Percentiles rank a stretch among this genome's conserved stretches.
Evolutionary conservation across 2,113 vertebrate genomes (phyloP).

Genomic region (Bufo bufo): DNA sequence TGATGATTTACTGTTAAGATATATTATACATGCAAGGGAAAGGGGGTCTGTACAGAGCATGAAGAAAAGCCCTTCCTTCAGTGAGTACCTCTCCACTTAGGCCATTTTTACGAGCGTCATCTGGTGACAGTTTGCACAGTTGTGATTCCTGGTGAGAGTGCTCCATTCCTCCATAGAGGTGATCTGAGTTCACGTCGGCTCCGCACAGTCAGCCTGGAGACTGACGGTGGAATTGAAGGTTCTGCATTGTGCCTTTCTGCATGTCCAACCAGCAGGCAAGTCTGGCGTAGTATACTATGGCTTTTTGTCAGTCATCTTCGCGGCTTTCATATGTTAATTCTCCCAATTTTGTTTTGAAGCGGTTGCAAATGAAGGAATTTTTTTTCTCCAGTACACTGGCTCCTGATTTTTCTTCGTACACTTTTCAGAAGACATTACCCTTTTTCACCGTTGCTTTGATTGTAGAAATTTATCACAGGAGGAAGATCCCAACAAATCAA

Average conservation of each 20-base stretch:
- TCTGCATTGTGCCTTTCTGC: conserved; percentile 5
- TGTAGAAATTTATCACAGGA: neutral
- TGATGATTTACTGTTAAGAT: no score
- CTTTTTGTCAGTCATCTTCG: neutral
- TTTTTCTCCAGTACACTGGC: neutral
- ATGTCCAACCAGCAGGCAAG: neutral
- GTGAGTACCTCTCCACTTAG: neutral
- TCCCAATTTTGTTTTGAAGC: neutral
- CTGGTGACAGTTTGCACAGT: neutral
- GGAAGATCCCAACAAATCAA: neutral
- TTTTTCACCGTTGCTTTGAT: neutral
- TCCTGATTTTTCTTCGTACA: neutral
- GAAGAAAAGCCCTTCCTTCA: neutral
- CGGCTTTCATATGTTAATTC: neutral
- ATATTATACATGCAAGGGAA: no score
- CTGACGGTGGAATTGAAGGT: neutral
- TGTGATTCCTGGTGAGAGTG: neutral
- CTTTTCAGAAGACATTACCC: neutral
- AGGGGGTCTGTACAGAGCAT: neutral
- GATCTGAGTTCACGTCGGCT: neutral
- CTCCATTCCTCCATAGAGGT: neutral
- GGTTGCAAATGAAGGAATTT: neutral
- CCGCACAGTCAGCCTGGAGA: neutral
- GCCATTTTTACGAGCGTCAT: neutral
- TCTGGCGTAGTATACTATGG: neutral